Conservation (phyloP, 2,797 vertebrate genomes). For the Ptychadena robeensis region DNA sequence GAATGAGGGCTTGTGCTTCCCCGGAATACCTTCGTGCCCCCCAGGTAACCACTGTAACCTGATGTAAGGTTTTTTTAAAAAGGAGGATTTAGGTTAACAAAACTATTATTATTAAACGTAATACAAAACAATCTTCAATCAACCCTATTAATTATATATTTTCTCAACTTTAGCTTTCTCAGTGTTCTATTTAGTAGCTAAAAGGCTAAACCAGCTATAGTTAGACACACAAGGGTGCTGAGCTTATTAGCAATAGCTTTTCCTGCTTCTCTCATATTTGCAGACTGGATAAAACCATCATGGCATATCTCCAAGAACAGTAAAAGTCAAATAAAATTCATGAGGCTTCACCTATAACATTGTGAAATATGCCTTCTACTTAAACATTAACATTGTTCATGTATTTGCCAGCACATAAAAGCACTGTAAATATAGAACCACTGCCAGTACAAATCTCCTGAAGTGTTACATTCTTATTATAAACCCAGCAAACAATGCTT, state of each 20-base stretch:
- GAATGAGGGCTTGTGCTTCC: no score
- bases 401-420: slow-evolving; percentile 1
- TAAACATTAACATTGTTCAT: neutral
- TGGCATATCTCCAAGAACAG: neutral
- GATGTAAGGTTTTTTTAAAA: no score
- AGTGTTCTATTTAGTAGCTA: neutral
- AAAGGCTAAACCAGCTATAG: neutral
- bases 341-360: neutral
- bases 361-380: slow-evolving; percentile 14
- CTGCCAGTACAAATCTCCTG: slow-evolving; percentile 14
- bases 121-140: no score
- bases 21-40: no score
- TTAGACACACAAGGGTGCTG: neutral
- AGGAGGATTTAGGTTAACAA: no score
- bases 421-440: neutral
- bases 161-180: neutral
- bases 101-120: no score
- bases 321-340: neutral
- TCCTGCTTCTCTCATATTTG: neutral
- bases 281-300: neutral
- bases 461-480: slow-evolving; percentile 6
- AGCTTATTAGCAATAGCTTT: neutral
- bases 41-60: no score
- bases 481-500: neutral
- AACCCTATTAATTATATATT: neutral